Evolutionary conservation across 2,888 invertebrate species (phyloP).

Genomic region (Acrobasis suavella): DNA sequence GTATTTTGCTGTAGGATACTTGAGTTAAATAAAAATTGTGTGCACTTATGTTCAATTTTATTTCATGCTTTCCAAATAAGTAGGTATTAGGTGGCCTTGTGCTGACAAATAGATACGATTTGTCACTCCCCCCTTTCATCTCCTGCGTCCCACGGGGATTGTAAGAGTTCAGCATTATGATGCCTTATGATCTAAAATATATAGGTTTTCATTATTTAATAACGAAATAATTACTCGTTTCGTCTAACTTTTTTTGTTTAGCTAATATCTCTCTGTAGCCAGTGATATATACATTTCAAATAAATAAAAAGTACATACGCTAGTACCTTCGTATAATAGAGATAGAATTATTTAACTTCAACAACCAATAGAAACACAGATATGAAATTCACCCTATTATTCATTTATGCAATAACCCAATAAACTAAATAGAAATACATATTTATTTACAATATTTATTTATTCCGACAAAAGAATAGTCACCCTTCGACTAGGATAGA

Average conservation of each 20-base stretch:
- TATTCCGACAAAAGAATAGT: constrained; percentile 13
- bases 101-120: too few species aligned
- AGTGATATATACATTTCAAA: too few species aligned
- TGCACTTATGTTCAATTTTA: neutral
- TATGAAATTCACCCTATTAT: constrained; percentile 10
- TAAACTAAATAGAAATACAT: constrained; percentile 15
- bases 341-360: neutral
- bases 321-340: neutral
- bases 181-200: too few species aligned
- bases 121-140: too few species aligned
- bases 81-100: too few species aligned
- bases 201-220: too few species aligned
- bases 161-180: too few species aligned
- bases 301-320: neutral
- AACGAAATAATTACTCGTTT: too few species aligned
- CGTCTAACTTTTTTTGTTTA: too few species aligned
- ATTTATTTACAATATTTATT: neutral
- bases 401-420: neutral
- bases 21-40: neutral
- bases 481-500: constrained; percentile 22
- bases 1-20: neutral
- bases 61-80: too few species aligned
- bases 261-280: too few species aligned
- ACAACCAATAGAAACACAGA: constrained; percentile 7
- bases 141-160: too few species aligned